phyloP scores from a whole-genome alignment of 2,888 invertebrate genomes.

The Acronicta aceris region DNA sequence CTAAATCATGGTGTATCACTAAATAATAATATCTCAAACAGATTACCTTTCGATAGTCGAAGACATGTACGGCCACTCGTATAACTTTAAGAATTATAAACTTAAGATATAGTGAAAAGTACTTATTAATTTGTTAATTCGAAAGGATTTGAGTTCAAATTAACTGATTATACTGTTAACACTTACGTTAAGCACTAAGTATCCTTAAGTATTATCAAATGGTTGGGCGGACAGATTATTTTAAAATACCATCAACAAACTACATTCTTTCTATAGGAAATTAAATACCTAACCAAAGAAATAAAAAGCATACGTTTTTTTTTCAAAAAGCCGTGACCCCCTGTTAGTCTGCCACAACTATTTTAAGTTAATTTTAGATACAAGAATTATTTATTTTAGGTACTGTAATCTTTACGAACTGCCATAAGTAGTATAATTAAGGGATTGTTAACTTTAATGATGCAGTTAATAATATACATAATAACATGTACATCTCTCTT shows the following conservation, averaged over 20 bases:
- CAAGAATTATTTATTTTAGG: constrained; percentile 79
- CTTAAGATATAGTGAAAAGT: constrained; percentile 19
- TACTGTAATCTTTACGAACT: constrained; percentile 73
- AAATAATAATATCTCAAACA: constrained; percentile 79
- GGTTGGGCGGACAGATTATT: constrained; percentile 11
- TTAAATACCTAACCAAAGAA: constrained; percentile 56
- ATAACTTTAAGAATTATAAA: constrained; percentile 29
- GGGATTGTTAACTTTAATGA: constrained; percentile 40
- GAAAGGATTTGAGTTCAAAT: constrained; percentile 20
- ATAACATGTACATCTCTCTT: constrained; percentile 4
- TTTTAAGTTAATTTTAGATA: constrained; percentile 47
- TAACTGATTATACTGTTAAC: constrained; percentile 13
- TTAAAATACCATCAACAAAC: constrained; percentile 7
- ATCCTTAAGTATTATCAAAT: constrained; percentile 23
- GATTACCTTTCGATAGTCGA: constrained; percentile 81
- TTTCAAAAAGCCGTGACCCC: constrained; percentile 16
- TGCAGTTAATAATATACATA: constrained; percentile 9
- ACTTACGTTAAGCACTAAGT: constrained; percentile 11
- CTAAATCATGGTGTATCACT: constrained; percentile 92
- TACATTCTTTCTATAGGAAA: constrained; percentile 16
- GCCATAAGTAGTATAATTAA: constrained; percentile 82
- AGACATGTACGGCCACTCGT: constrained; percentile 71
- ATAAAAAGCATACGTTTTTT: constrained; percentile 20
- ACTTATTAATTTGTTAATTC: constrained; percentile 19
- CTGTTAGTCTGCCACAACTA: constrained; percentile 21